Conservation (phyloP, 2,888 invertebrate species). For the Pimpla rufipes region DNA sequence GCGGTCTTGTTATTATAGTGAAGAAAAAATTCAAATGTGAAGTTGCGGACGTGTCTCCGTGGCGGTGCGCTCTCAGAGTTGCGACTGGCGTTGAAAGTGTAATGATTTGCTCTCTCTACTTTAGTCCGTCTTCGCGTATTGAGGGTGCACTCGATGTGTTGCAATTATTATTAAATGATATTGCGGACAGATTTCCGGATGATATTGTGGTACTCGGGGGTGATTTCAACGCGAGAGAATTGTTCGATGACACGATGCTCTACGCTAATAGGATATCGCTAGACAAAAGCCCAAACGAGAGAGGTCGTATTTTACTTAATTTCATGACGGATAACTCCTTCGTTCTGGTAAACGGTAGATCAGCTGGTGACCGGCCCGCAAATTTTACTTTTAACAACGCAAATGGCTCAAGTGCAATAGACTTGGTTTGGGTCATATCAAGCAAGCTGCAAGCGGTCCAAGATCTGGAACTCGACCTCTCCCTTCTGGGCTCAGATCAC, state of each 20-base stretch:
- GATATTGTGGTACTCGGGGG: background rate
- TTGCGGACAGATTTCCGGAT: background rate
- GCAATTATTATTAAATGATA: background rate
- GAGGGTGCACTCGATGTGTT: background rate
- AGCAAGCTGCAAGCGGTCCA: background rate
- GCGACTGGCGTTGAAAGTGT: background rate
- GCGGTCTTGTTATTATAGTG: slow-evolving; percentile 9
- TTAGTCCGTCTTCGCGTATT: background rate
- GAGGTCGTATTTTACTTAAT: background rate
- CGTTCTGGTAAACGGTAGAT: slow-evolving; percentile 38
- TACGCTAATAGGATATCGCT: background rate
- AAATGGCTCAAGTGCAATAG: slow-evolving; percentile 10
- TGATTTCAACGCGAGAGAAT: background rate
- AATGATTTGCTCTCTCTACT: slow-evolving; percentile 1
- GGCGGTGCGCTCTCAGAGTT: slow-evolving; percentile 15
- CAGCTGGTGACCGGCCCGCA: background rate
- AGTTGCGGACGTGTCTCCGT: slow-evolving; percentile 20
- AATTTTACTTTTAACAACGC: slow-evolving; percentile 12
- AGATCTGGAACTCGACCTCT: background rate
- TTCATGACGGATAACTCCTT: slow-evolving; percentile 26
- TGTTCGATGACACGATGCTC: background rate
- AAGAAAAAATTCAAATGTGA: background rate
- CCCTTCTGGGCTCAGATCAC: slow-evolving; percentile 34
- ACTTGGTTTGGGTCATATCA: slow-evolving; percentile 26
- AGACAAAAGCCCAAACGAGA: background rate